Base-by-base conservation (phyloP, 2,888 invertebrate genomes). In the Monochamus alternatus region DNA sequence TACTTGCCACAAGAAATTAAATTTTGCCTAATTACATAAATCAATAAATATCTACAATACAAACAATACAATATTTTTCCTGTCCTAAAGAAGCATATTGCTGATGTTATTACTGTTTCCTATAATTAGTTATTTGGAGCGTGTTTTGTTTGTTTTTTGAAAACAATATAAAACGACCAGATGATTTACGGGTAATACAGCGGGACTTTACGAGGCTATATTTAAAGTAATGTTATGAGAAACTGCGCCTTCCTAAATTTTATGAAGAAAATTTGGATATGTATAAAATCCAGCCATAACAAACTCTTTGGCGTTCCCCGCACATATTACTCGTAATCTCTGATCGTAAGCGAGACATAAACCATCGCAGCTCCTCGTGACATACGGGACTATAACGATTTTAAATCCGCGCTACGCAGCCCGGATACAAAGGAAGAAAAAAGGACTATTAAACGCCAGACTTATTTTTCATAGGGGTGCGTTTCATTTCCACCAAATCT, bases 401-500 rank as follows among this genome's bases (percentile, higher is more conserved):
- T 84, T 83, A 85, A 86, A 85, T 84, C 84, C 81, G 70, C 79
- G 73, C 81, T 80, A 84, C 85, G 85, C 84, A 82, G 80, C 77
- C 79, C 77, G 82, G 81, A 80, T 83, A 82, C 85, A 82, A 83
- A 85, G 81, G 80, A 82, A 82, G 82, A 81, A 82, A 83, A 81
- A 81, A 81, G 77, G 82, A 84, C 85, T 85, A 86, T 86, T 85
- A 84, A 85, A 82, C 81, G 78, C 78, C 81, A 79, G 81, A 80
- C 84, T 84, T 85, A 85, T 85, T 85, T 85, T 85, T 85, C 85
- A 85, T 84, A 59, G 79, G 82, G 83, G 82, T 84, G 85, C 83
- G 84, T 85, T 85, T 85, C 84, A 85, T 86, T 85, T 83, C 66
- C 62, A 59, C 60, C 62, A 58, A 60, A 71, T 71, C 70, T 71